Conservation (phyloP, 2,113 vertebrate species). For the Phainopepla nitens region DNA sequence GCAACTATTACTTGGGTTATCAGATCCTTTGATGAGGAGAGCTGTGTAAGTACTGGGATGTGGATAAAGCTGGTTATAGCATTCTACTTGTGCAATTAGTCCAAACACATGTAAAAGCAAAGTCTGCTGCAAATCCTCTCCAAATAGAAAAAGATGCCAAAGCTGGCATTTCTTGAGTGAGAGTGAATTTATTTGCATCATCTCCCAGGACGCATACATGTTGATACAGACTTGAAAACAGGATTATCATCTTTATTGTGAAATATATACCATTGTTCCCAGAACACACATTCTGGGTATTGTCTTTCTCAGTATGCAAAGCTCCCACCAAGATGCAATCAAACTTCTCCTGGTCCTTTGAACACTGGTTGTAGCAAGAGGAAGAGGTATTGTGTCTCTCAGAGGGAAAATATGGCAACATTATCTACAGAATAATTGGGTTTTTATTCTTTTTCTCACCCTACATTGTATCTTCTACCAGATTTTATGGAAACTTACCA, state of each 20-base stretch:
- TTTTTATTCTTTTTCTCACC: background rate
- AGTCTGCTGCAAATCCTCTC: background rate
- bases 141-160: background rate
- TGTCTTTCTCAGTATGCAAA: background rate
- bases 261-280: slow-evolving; percentile 9
- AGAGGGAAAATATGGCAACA: background rate
- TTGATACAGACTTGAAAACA: slow-evolving; percentile 9
- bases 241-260: background rate
- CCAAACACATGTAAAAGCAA: background rate
- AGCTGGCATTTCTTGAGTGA: background rate
- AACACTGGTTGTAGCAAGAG: slow-evolving; percentile 2
- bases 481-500: background rate
- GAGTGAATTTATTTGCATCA: background rate
- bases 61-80: background rate
- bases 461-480: background rate
- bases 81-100: background rate
- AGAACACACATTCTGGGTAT: slow-evolving; percentile 27
- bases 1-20: background rate
- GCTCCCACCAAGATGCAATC: background rate
- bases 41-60: background rate
- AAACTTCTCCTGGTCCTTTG: background rate
- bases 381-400: slow-evolving; percentile 6
- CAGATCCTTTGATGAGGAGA: background rate
- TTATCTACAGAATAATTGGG: background rate
- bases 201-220: background rate